Base-by-base conservation (phyloP, 2,797 vertebrate species). In the Falco biarmicus region DNA sequence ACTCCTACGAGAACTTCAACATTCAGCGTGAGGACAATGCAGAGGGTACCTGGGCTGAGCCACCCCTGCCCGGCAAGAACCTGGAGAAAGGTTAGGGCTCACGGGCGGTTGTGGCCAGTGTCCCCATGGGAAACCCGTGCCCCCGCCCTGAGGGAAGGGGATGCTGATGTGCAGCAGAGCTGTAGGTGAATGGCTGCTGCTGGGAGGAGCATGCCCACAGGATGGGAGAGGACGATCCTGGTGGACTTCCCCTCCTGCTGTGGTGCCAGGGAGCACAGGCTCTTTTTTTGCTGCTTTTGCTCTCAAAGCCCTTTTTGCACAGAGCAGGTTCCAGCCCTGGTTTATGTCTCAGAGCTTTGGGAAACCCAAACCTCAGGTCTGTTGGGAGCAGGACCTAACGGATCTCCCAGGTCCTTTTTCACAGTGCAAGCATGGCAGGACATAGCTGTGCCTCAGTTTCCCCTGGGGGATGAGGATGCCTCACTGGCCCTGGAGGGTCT, bases 1-100 rank as follows among this genome's bases (percentile, higher is more conserved):
- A 99, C 75, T 99, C 99, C 9, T 99, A 99, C 0, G 99, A 99
- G 95, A 99, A 98, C 97, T 99, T 99, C 93, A 98, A 89, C 63
- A 97, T 98, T 19, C 98, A 97, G 74, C 98, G 98, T 0, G 99
- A 99, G 73, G 99, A 99, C 14, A 92, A 96, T 5, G 56, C 93
- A 24, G 99, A 99, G 25, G 98, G 98, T 91, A 93, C 98, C 97
- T 98, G 97, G 91, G 54, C 86, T 26, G 94, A 94, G 65, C 81
- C 83, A 0, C 15, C 85, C 5, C 65, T 92, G 29, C 83, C 87
- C 1, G 25, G 65, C 65, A 95, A 96, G 69, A 84, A 94, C 47
- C 32, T 84, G 85, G 90, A 92, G 89, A 95, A 96, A 96, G 92
- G 96, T 97, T 41, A 88, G 92, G 76, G 63, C 28, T 95, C 64